Percentiles rank a stretch among this genome's conserved stretches.
Conservation (phyloP, 35 echinoderm and acorn worm species). For the Heliocidaris tuberculata region DNA sequence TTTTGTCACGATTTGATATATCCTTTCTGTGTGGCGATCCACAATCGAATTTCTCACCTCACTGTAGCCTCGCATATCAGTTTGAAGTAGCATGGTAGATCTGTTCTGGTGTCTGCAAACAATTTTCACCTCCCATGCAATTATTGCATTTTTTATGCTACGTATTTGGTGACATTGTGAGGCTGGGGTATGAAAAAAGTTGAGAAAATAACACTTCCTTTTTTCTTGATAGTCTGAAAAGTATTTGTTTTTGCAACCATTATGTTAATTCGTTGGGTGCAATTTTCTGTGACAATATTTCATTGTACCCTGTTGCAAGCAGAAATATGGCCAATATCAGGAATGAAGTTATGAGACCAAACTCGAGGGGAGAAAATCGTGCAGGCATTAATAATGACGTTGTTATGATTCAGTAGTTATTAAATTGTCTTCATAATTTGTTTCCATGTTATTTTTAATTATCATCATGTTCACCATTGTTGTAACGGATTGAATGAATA, state of each 20-base stretch:
- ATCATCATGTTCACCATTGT: neutral
- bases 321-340: neutral
- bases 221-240: too few relatives aligned
- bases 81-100: neutral
- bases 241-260: too few relatives aligned
- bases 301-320: neutral
- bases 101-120: too few relatives aligned
- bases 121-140: neutral
- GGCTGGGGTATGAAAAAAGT: too few relatives aligned
- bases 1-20: too few relatives aligned
- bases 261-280: too few relatives aligned
- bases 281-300: neutral
- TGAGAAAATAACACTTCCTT: too few relatives aligned
- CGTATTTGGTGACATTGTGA: neutral
- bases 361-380: neutral
- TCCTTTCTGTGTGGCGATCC: neutral
- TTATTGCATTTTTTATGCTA: neutral
- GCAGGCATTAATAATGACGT: neutral
- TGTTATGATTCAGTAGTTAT: neutral
- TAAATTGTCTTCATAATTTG: neutral
- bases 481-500: neutral
- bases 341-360: neutral
- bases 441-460: neutral
- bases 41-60: neutral
- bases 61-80: neutral